Evolutionary conservation across 2,113 vertebrate species (phyloP).

Genomic region (Mobula hypostoma): DNA sequence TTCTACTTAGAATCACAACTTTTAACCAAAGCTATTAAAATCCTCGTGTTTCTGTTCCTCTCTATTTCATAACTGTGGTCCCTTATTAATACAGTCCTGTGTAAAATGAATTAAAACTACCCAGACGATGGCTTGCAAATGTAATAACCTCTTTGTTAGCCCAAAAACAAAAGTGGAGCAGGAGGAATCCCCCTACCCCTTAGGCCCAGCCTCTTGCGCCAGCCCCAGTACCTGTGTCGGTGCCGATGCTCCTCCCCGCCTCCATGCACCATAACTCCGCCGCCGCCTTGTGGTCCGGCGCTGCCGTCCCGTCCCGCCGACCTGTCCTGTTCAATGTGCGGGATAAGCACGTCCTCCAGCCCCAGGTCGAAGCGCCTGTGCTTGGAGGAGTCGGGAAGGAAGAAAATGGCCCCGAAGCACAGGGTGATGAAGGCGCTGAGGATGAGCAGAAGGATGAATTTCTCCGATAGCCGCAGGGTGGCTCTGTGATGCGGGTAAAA

Average conservation of each 20-base stretch:
- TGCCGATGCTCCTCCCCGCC: slow-evolving; percentile 48
- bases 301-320: slow-evolving; percentile 27
- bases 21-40: background rate
- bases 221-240: slow-evolving; percentile 74
- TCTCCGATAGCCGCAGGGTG: slow-evolving; percentile 91
- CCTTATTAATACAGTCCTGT: too few relatives aligned
- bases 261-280: background rate
- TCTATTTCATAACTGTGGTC: background rate
- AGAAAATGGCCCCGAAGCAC: slow-evolving; percentile 97
- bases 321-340: slow-evolving; percentile 77
- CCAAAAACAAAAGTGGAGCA: too few relatives aligned
- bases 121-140: too few relatives aligned
- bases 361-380: slow-evolving; percentile 97
- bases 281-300: slow-evolving; percentile 24
- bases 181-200: too few relatives aligned
- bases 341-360: slow-evolving; percentile 91
- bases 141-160: too few relatives aligned
- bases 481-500: slow-evolving; percentile 89
- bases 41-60: background rate
- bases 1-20: background rate
- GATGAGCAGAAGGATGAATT: slow-evolving; percentile 97
- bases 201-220: too few relatives aligned
- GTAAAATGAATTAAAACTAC: too few relatives aligned
- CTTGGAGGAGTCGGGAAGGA: slow-evolving; percentile 94
- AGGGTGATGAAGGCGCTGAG: slow-evolving; percentile 99